Conservation (phyloP, 2,888 invertebrate species). For the Apoda limacodes region DNA sequence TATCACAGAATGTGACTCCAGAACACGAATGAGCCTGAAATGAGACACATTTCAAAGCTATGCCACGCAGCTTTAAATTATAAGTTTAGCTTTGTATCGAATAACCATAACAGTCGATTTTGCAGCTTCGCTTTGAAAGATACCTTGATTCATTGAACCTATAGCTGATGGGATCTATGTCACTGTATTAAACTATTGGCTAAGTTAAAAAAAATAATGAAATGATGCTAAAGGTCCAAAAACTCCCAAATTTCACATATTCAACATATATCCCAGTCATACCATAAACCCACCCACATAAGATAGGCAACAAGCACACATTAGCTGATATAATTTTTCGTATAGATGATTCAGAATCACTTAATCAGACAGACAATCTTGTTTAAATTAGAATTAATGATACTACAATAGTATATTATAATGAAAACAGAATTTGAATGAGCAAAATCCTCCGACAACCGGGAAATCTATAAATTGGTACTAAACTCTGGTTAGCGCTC, state of each 20-base stretch:
- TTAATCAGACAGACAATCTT: too few relatives aligned
- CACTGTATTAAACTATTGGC: constrained; percentile 21
- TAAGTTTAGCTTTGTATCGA: constrained; percentile 65
- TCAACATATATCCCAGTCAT: constrained; percentile 67
- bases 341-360: too few relatives aligned
- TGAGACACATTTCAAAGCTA: constrained; percentile 60
- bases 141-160: constrained; percentile 55
- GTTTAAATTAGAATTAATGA: too few relatives aligned
- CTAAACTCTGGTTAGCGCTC: too few relatives aligned
- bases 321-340: constrained; percentile 53
- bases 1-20: constrained; percentile 51
- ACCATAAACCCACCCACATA: constrained; percentile 59
- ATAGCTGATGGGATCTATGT: constrained; percentile 66
- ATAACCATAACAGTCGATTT: constrained; percentile 62
- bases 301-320: constrained; percentile 66
- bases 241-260: constrained; percentile 35
- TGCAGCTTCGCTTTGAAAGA: constrained; percentile 67
- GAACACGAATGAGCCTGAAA: constrained; percentile 32
- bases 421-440: too few relatives aligned
- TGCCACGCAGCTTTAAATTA: constrained; percentile 64
- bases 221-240: constrained; percentile 24
- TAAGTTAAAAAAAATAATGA: constrained; percentile 25
- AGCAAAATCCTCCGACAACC: too few relatives aligned
- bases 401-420: too few relatives aligned
- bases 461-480: too few relatives aligned